phyloP scores from a whole-genome alignment of 1,140 invertebrate species.

The Papilio polytes region DNA sequence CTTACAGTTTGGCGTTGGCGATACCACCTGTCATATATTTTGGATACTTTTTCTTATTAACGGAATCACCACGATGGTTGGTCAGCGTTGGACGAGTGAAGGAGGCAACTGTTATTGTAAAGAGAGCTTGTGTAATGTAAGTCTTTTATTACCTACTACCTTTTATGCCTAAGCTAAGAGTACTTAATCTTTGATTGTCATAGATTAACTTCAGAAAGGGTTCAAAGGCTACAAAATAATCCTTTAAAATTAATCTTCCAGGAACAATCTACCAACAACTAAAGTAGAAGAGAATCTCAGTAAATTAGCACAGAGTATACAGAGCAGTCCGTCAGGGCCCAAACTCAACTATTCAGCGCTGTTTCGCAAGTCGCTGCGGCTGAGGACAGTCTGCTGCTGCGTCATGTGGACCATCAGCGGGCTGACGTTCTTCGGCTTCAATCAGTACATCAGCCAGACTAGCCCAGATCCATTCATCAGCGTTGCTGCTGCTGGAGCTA shows the following conservation, averaged over 20 bases:
- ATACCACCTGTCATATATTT: conserved; percentile 83
- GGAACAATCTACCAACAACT: conserved; percentile 83
- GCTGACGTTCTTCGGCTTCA: conserved; percentile 89
- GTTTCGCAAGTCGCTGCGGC: conserved; percentile 87
- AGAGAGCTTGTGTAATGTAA: conserved; percentile 79
- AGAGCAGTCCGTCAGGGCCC: conserved; percentile 51
- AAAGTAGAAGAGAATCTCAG: conserved; percentile 77
- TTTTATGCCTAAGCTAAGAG: neutral
- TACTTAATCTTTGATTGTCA: neutral
- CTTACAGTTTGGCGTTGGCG: conserved; percentile 84
- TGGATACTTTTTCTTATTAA: conserved; percentile 76
- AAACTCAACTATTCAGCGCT: conserved; percentile 87
- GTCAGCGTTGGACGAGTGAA: conserved; percentile 81
- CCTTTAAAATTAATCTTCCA: conserved; percentile 51
- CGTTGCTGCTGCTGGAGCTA: conserved; percentile 81
- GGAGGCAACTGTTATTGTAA: conserved; percentile 79
- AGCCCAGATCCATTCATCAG: conserved; percentile 90
- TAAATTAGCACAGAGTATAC: conserved; percentile 63
- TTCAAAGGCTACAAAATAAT: neutral
- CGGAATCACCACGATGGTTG: conserved; percentile 85
- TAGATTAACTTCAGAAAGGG: too few relatives aligned
- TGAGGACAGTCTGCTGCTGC: conserved; percentile 88
- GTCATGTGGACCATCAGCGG: conserved; percentile 89
- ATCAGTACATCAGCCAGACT: conserved; percentile 89
- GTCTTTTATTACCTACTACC: conserved; percentile 38